A percentile compares a stretch with the other conserved stretches of the same genome.
Evolutionary conservation across 2,113 vertebrate genomes (phyloP).

Genomic region (Corydoras maculifer): DNA sequence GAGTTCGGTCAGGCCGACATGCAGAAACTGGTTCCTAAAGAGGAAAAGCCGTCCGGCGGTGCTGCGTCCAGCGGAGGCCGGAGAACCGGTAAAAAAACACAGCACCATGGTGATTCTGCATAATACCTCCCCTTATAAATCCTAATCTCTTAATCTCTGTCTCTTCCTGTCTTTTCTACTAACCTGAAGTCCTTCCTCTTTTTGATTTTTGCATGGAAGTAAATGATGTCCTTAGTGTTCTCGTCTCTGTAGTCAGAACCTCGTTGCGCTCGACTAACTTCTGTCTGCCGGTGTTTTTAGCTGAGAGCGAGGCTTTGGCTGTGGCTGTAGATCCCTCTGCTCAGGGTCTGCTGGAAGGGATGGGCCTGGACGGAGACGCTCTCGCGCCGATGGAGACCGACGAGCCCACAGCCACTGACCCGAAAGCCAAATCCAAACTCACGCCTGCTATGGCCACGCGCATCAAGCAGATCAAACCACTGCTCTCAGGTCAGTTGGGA

Average conservation of each 20-base stretch:
- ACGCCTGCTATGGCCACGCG: conserved; percentile 90
- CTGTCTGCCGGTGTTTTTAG: conserved; percentile 38
- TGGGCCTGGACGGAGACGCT: conserved; percentile 83
- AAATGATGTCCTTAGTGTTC: neutral
- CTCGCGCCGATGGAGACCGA: conserved; percentile 91
- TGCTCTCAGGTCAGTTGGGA: conserved; percentile 75
- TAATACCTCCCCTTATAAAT: conserved; percentile 17
- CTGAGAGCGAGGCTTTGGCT: conserved; percentile 68
- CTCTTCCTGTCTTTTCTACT: neutral
- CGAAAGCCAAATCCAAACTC: conserved; percentile 86
- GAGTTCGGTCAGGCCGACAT: conserved; percentile 93
- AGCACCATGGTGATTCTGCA: conserved; percentile 19
- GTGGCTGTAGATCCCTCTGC: conserved; percentile 73
- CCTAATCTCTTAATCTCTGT: neutral
- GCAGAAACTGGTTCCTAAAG: conserved; percentile 91
- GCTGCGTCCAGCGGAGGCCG: conserved; percentile 64
- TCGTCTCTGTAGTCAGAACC: neutral
- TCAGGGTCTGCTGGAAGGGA: conserved; percentile 81
- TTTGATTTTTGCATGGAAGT: neutral
- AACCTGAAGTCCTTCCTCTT: neutral
- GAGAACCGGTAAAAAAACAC: conserved; percentile 69
- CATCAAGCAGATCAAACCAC: conserved; percentile 90
- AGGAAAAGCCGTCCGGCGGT: conserved; percentile 73
- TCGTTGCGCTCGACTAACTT: conserved; percentile 1
- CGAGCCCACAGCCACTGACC: conserved; percentile 78